These are phyloP conservation scores for Pimephales promelas DNA, from an alignment of 2,113 vertebrate genomes.

Conservation along the genomic window DNA sequence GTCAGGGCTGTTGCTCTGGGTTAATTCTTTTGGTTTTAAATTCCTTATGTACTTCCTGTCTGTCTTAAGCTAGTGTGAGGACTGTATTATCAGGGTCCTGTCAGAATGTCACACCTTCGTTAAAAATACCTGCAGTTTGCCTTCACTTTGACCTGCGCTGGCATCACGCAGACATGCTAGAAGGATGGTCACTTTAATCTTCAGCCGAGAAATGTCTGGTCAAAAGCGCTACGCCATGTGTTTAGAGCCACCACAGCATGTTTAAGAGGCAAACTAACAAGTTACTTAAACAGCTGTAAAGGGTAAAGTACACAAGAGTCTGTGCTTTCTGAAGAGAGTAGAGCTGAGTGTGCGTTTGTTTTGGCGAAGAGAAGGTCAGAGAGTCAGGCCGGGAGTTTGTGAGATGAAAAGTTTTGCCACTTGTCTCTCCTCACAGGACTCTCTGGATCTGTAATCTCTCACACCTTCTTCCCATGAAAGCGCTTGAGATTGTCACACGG, in stretches of 20 bases:
- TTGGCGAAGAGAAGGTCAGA: conserved; percentile 78
- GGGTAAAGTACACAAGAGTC: conserved; percentile 67
- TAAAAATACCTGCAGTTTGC: conserved; percentile 67
- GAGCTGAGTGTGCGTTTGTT: conserved; percentile 76
- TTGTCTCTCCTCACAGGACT: conserved; percentile 76
- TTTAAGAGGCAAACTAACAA: conserved; percentile 44
- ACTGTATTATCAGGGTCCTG: conserved; percentile 61
- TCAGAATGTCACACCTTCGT: conserved; percentile 69
- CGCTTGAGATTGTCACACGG: conserved; percentile 80
- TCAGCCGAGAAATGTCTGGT: background rate
- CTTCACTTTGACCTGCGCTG: conserved; percentile 52
- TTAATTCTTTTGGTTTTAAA: conserved; percentile 61
- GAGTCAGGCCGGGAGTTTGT: conserved; percentile 72
- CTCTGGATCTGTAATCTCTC: conserved; percentile 78
- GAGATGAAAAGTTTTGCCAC: conserved; percentile 73
- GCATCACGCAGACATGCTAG: background rate
- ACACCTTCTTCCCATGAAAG: conserved; percentile 76
- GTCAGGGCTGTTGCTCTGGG: conserved; percentile 32
- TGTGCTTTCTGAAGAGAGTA: conserved; percentile 60
- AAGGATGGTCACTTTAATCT: conserved; percentile 8
- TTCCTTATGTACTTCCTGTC: conserved; percentile 67
- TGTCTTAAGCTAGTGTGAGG: conserved; percentile 63
- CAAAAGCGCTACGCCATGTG: background rate
- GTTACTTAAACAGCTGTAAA: conserved; percentile 74
- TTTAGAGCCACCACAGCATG: background rate